Conservation (phyloP, 64 coral and sea anemone species). For the Trachythela sp. region DNA sequence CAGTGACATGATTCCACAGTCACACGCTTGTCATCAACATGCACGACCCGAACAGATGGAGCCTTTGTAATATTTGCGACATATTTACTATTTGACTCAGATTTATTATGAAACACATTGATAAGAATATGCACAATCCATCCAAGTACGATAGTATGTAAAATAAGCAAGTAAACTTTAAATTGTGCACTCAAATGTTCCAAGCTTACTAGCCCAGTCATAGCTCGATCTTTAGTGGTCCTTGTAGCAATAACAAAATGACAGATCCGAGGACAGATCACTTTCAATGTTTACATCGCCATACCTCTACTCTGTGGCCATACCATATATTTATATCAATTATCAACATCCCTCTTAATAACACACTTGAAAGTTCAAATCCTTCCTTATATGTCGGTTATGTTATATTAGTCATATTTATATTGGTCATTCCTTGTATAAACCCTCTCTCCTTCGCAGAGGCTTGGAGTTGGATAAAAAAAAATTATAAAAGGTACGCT, state of each 20-base stretch:
- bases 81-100: neutral
- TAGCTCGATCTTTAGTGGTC: neutral
- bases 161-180: neutral
- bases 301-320: neutral
- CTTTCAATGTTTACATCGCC: neutral
- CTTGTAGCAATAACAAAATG: neutral
- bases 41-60: neutral
- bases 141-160: constrained; percentile 2
- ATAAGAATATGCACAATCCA: neutral
- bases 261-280: neutral
- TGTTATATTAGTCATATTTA: neutral
- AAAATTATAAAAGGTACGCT: too few relatives aligned
- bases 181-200: constrained; percentile 1
- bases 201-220: neutral
- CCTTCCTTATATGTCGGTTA: neutral
- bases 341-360: neutral
- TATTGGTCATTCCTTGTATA: too few relatives aligned
- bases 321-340: too few relatives aligned
- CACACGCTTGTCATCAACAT: neutral
- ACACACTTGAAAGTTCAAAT: neutral
- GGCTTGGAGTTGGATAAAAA: too few relatives aligned
- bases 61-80: neutral
- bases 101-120: neutral
- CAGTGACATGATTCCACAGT: constrained; percentile 2
- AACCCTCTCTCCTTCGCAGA: too few relatives aligned